These are phyloP conservation scores for Melospiza melodia DNA, from an alignment of 2,113 vertebrate genomes.

Conservation along the genomic window DNA sequence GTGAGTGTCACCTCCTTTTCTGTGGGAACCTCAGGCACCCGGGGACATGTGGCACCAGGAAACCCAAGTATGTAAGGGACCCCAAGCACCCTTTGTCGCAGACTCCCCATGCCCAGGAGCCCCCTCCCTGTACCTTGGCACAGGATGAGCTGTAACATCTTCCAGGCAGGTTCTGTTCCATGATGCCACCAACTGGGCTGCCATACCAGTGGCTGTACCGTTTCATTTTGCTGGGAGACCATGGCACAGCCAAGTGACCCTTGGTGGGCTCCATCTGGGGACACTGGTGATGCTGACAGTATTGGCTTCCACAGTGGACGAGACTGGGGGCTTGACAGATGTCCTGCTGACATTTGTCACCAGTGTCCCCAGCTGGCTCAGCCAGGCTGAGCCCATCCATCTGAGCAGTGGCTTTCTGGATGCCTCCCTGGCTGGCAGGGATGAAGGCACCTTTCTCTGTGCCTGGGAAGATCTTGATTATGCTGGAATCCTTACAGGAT, in stretches of 20 bases:
- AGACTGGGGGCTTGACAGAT: not conserved
- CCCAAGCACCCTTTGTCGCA: not conserved
- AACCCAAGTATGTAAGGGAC: not conserved
- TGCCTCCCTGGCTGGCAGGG: not conserved
- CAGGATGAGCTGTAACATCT: not conserved
- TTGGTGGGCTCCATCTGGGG: not conserved
- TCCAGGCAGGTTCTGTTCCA: not conserved
- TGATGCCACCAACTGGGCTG: accelerated
- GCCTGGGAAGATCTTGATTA: accelerated
- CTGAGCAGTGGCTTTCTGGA: slow-evolving; percentile 57
- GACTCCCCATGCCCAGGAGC: not conserved
- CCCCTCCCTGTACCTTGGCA: not conserved
- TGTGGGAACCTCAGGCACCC: not conserved
- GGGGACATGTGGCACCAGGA: not conserved
- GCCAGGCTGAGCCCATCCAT: slow-evolving; percentile 61
- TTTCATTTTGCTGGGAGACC: not conserved
- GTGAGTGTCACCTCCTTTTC: not conserved
- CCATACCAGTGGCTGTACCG: accelerated
- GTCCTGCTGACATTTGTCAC: not conserved
- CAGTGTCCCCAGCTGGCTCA: not conserved
- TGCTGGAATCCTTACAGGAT: not conserved
- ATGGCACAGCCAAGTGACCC: slow-evolving; percentile 40
- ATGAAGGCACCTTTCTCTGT: slow-evolving; percentile 8
- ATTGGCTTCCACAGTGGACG: not conserved
- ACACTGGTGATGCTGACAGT: not conserved